Percentiles rank a stretch among this genome's conserved stretches.
These are phyloP conservation scores for Caenorhabditis uteleia DNA, from an alignment of 2,888 invertebrate genomes.

Conservation along the genomic window DNA sequence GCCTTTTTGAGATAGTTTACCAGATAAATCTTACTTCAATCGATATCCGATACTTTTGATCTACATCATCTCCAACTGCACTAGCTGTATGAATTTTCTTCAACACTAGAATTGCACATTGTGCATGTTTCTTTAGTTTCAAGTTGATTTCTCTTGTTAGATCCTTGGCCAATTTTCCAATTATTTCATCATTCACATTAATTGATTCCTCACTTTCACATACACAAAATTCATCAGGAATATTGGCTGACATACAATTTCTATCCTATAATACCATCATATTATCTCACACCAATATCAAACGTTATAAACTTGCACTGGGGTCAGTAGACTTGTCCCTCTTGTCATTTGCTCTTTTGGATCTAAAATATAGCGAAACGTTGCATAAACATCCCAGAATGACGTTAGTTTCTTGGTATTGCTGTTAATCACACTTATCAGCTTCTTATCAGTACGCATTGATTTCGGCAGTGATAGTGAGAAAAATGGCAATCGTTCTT, in stretches of 20 bases:
- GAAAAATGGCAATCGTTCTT: slow-evolving; percentile 68
- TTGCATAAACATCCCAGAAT: slow-evolving; percentile 62
- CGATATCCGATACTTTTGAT: slow-evolving; percentile 19
- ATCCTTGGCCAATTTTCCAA: slow-evolving; percentile 11
- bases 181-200: slow-evolving; percentile 27
- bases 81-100: slow-evolving; percentile 39
- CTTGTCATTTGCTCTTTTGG: slow-evolving; percentile 6
- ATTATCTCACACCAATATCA: no score
- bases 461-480: slow-evolving; percentile 55
- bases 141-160: slow-evolving; percentile 50
- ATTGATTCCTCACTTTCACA: slow-evolving; percentile 55
- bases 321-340: slow-evolving; percentile 49
- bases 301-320: slow-evolving; percentile 42
- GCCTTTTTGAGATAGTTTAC: slow-evolving; percentile 1
- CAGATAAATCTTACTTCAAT: slow-evolving; percentile 5
- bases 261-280: slow-evolving; percentile 46
- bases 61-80: slow-evolving; percentile 16
- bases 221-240: slow-evolving; percentile 66
- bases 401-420: slow-evolving; percentile 44
- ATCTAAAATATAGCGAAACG: slow-evolving; percentile 52
- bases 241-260: slow-evolving; percentile 54
- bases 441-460: slow-evolving; percentile 15
- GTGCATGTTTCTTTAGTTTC: slow-evolving; percentile 27
- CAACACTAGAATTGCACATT: slow-evolving; percentile 53
- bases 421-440: background rate